A percentile compares a stretch with the other conserved stretches of the same genome.
phyloP scores from a whole-genome alignment of 2,797 vertebrate species.

The Sylvia borin region DNA sequence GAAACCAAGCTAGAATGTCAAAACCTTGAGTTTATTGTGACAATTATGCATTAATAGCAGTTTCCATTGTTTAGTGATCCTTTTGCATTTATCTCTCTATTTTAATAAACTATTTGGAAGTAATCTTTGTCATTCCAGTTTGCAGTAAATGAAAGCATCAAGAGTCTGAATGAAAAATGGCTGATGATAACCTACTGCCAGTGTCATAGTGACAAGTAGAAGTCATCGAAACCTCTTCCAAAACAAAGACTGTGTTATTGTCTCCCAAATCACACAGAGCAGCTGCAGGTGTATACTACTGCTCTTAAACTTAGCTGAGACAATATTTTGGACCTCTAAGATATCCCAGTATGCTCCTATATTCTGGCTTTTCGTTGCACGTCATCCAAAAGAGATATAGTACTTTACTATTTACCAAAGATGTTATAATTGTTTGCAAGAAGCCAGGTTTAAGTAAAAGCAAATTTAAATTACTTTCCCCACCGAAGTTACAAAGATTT shows the following conservation, averaged over 20 bases:
- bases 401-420: neutral
- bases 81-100: neutral
- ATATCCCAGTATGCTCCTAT: neutral
- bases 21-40: neutral
- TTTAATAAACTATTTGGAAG: neutral
- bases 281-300: neutral
- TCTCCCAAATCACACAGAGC: neutral
- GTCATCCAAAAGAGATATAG: neutral
- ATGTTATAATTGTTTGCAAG: neutral
- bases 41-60: neutral
- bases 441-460: neutral
- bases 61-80: neutral
- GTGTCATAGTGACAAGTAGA: neutral
- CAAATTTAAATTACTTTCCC: neutral
- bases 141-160: neutral
- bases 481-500: neutral
- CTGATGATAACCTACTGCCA: neutral
- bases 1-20: neutral
- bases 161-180: neutral
- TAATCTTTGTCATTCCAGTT: neutral
- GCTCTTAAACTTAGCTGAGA: neutral
- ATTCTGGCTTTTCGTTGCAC: neutral
- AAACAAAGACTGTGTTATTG: rapidly evolving
- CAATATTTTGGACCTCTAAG: neutral
- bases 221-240: neutral